Percentiles rank a stretch among this genome's conserved stretches.
phyloP scores from a whole-genome alignment of 2,113 vertebrate genomes.

The Chloebia gouldiae region DNA sequence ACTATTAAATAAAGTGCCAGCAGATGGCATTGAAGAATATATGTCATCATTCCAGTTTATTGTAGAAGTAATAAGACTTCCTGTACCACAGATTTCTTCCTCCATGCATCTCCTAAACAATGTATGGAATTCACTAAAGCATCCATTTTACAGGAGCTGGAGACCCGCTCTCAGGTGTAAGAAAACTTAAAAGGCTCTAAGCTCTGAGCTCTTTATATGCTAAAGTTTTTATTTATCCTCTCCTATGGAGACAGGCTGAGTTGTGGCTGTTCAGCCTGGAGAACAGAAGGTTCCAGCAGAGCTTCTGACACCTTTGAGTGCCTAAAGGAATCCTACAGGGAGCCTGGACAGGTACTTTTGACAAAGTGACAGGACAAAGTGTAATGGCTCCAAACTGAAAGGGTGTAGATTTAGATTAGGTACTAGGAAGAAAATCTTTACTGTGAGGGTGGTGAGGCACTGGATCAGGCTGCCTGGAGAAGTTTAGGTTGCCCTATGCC shows the following conservation, averaged over 20 bases:
- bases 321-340: background rate
- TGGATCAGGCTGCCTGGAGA: background rate
- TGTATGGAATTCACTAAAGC: background rate
- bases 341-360: background rate
- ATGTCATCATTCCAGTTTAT: background rate
- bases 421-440: background rate
- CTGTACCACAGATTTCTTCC: background rate
- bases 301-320: background rate
- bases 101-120: background rate
- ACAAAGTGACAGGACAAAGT: background rate
- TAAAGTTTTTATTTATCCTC: background rate
- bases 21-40: constrained; percentile 58
- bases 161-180: background rate
- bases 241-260: background rate
- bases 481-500: background rate
- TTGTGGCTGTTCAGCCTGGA: background rate
- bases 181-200: background rate
- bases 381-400: background rate
- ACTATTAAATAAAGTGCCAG: constrained; percentile 16
- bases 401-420: background rate
- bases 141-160: background rate
- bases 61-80: background rate
- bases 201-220: background rate
- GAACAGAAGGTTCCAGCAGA: background rate
- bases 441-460: background rate